Base-by-base conservation (phyloP, 1,140 invertebrate genomes). In the Zaprionus tsacasi region DNA sequence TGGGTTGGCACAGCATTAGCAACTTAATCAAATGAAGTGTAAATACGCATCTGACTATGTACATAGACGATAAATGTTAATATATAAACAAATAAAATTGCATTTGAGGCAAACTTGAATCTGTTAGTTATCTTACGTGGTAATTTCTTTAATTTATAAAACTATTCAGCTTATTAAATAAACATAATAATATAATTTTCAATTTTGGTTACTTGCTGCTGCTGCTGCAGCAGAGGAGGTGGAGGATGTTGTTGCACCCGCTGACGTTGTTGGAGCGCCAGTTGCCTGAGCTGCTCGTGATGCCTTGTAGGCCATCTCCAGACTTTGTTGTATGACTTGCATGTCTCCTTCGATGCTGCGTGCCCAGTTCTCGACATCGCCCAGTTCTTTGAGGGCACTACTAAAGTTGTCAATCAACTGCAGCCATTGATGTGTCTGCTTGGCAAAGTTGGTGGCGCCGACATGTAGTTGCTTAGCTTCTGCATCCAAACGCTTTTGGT, bases 351-450 rank as follows among this genome's bases (percentile, higher is more conserved):
- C 99, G 80, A 99, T 99, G 76, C 96, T 98, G 78, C 96, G 95
- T 0, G 99, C 97, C 99, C 99, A 99, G 93, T 99, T 99, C 93
- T 99, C 98, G 8, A 99, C 98, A 95, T 99, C 98, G 12, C 99
- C 99, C 55, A 99, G 95, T 94, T 99, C 98, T 56, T 99, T 99
- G 0, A 99, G 93, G 1, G 98, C 96, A 92, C 97, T 96, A 79
- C 98, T 99, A 82, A 99, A 99, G 67, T 96, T 97, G 92, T 99
- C 98, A 5, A 99, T 97, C 35, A 99, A 93, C 79, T 96, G 96
- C 1, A 99, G 92, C 99, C 99, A 99, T 81, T 99, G 98, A 79
- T 98, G 96, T 3, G 98, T 99, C 93, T 99, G 98, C 93, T 99
- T 99, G 0, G 98, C 96, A 94, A 99, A 99, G 90, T 98, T 97